Evolutionary conservation across 2,113 vertebrate genomes (phyloP).

Genomic region (Phasianus colchicus): DNA sequence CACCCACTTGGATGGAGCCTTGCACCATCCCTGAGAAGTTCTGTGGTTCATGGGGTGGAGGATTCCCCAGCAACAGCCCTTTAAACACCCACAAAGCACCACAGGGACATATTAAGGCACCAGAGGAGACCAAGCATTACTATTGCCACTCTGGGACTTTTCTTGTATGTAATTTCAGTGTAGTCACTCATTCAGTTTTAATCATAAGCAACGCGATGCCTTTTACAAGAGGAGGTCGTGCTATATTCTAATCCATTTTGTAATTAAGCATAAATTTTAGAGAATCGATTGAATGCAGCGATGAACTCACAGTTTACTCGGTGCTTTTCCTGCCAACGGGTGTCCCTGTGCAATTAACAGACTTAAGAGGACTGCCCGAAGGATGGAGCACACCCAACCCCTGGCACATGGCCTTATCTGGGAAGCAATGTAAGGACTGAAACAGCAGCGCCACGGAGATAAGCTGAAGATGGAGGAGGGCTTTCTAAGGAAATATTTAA

Average conservation of each 20-base stretch:
- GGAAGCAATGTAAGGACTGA: neutral
- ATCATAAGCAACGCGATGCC: conserved; percentile 41
- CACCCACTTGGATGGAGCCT: neutral
- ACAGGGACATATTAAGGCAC: neutral
- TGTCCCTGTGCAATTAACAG: neutral
- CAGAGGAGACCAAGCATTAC: neutral
- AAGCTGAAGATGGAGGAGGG: neutral
- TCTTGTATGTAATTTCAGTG: neutral
- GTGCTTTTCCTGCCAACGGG: neutral
- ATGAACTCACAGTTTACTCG: conserved; percentile 3
- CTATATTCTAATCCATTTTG: conserved; percentile 53
- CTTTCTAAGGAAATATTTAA: neutral
- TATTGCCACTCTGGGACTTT: neutral
- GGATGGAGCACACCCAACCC: neutral
- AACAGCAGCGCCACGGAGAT: neutral
- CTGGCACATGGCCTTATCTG: neutral
- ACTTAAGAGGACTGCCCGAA: neutral
- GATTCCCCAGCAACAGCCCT: neutral
- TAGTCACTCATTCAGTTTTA: conserved; percentile 50
- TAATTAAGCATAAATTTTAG: conserved; percentile 61
- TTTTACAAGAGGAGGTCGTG: conserved; percentile 58
- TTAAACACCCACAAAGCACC: neutral
- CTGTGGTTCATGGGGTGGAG: neutral
- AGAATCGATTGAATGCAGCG: neutral
- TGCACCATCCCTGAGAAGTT: neutral